Evolutionary conservation across 2,113 vertebrate genomes (phyloP), one percentile per base, ranked within the genome.

Genomic region (Herpetotheres cachinnans): DNA sequence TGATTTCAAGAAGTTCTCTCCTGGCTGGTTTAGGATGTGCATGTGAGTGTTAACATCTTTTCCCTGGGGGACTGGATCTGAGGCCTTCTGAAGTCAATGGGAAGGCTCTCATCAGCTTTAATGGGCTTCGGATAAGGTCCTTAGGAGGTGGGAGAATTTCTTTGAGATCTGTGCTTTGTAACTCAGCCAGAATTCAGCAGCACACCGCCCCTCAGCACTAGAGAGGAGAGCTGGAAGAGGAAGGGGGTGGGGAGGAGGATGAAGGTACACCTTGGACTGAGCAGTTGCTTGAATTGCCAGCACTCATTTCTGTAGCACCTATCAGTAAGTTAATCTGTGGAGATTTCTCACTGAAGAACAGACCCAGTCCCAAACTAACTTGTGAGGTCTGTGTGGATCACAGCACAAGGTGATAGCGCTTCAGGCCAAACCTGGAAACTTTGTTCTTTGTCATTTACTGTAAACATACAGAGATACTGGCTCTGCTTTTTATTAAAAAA

Each of bases 51-150:
- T 95, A 96, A 90, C 84, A 86, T 55, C 82, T 87, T 86, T 86
- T 86, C 82, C 82, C 71, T n/a, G 38, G 50, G 55, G 78, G 29
- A 42, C 34, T 47, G 55, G 81, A 96, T 96, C 93, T 94, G 78
- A 97, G 71, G 73, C 61, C 49, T 92, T 96, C 83, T 91, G 91
- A 97, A 96, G 93, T 96, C 94, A 95, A 89, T 76, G 66, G 62
- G 36, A 95, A 94, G 74, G 78, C 49, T 95, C 91, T 97, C 88
- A 86, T 81, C 86, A 84, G 84, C 56, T 93, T 97, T 95, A 95
- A 82, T 62, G 50, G 84, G 36, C 93, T 97, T 93, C 0, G 12
- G 84, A 95, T 89, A 78, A 93, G 87, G 84, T 86, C 82, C 81
- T 82, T 73, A 82, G 79, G 79, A 95, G 90, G 59, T 50, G 26